Percentiles rank a stretch among this genome's conserved stretches.
These are phyloP conservation scores for Blastobasis lacticolella DNA, from an alignment of 2,888 invertebrate genomes.

Conservation along the genomic window DNA sequence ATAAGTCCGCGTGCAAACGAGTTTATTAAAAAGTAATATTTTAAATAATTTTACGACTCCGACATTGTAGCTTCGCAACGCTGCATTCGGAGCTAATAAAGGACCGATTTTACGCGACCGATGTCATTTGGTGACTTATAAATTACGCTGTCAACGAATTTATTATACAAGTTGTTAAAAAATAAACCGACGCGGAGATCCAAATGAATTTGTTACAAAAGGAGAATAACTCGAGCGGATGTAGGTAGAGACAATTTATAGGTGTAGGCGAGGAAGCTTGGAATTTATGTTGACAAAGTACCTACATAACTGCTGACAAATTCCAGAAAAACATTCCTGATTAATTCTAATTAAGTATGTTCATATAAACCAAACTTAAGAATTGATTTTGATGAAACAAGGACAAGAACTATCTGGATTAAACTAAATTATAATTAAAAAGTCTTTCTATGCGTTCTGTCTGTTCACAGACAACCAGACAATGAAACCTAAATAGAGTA, in stretches of 20 bases:
- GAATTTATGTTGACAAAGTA: background rate
- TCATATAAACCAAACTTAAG: no score
- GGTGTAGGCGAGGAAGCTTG: constrained; percentile 1
- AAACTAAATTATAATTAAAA: no score
- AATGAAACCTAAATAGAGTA: no score
- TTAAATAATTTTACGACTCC: background rate
- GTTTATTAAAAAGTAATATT: constrained; percentile 1
- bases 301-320: no score
- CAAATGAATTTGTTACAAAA: constrained; percentile 8
- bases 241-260: constrained; percentile 7
- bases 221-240: constrained; percentile 10
- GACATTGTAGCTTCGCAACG: constrained; percentile 3
- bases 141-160: constrained; percentile 22
- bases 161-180: constrained; percentile 11
- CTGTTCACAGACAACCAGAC: no score
- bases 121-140: constrained; percentile 19
- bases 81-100: background rate
- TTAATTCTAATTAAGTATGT: no score
- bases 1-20: background rate
- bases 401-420: no score
- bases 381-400: no score
- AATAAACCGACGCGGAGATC: constrained; percentile 1
- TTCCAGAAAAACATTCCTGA: background rate
- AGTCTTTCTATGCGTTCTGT: no score
- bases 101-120: constrained; percentile 20